Evolutionary conservation across 2,113 vertebrate species (phyloP).

Genomic region (Ophthalmolycus amberensis): DNA sequence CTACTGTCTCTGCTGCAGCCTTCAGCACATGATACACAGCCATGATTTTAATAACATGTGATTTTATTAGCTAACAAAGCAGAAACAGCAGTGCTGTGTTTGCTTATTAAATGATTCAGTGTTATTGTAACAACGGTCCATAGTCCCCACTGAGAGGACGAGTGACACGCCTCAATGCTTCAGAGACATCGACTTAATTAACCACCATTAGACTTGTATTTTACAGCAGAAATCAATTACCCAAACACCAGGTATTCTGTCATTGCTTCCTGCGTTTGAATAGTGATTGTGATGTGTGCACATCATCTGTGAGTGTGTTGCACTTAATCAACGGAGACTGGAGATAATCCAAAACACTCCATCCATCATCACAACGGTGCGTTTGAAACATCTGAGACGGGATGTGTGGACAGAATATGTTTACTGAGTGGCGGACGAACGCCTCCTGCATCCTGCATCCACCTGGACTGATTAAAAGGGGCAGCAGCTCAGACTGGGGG

Average conservation of each 20-base stretch:
- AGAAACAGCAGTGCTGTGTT: conserved; percentile 68
- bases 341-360: conserved; percentile 33
- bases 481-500: neutral
- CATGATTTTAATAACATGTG: conserved; percentile 76
- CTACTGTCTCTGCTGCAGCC: neutral
- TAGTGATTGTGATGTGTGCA: conserved; percentile 2
- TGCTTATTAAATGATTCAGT: conserved; percentile 80
- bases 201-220: conserved; percentile 65
- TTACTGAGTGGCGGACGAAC: conserved; percentile 14
- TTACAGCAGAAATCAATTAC: conserved; percentile 60
- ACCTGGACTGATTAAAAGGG: neutral
- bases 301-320: conserved; percentile 2
- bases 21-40: conserved; percentile 44
- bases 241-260: conserved; percentile 52
- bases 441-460: conserved; percentile 10
- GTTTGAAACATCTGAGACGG: conserved; percentile 13
- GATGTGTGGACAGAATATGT: conserved; percentile 9
- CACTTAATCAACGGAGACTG: conserved; percentile 8
- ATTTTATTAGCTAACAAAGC: conserved; percentile 83
- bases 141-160: conserved; percentile 27
- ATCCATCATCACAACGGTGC: conserved; percentile 41
- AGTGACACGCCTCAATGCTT: conserved; percentile 57
- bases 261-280: conserved; percentile 16
- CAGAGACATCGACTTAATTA: conserved; percentile 73
- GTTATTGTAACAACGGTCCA: conserved; percentile 65